These are phyloP conservation scores for Venusia cambrica DNA, from an alignment of 2,888 invertebrate species.

Conservation along the genomic window DNA sequence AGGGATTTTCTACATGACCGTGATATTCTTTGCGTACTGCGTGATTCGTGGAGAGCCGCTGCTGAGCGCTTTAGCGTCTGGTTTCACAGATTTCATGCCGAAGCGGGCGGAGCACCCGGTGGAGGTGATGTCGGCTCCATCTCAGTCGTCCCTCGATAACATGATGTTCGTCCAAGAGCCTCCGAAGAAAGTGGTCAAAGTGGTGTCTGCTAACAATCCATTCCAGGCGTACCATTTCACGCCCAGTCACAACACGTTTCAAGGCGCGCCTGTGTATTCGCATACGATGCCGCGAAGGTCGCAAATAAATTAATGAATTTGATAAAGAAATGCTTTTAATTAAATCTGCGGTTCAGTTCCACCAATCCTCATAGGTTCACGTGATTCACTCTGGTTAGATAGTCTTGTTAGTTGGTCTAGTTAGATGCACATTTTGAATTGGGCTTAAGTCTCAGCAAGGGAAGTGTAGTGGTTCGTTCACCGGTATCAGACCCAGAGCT, in stretches of 20 bases:
- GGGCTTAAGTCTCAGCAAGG: too few species aligned
- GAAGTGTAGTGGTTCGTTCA: too few species aligned
- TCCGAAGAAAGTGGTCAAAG: conserved; percentile 57
- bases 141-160: conserved; percentile 46
- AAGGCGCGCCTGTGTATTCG: conserved; percentile 9
- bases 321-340: conserved; percentile 2
- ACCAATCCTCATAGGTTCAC: too few species aligned
- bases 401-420: too few species aligned
- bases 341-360: neutral
- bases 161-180: conserved; percentile 57
- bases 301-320: conserved; percentile 23
- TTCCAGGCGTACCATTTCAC: conserved; percentile 54
- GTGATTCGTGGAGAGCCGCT: conserved; percentile 59
- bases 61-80: conserved; percentile 40
- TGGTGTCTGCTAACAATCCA: conserved; percentile 62
- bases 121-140: conserved; percentile 30
- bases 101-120: conserved; percentile 26
- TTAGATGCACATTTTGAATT: too few species aligned
- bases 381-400: too few species aligned
- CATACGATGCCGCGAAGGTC: conserved; percentile 27
- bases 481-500: too few species aligned
- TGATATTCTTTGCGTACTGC: conserved; percentile 58
- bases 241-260: conserved; percentile 44
- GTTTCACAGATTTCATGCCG: conserved; percentile 31
- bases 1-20: conserved; percentile 37